Percentiles rank a stretch among this genome's conserved stretches.
These are phyloP conservation scores for Brevipalpus yothersi DNA, from an alignment of 1,140 invertebrate species.

Conservation along the genomic window DNA sequence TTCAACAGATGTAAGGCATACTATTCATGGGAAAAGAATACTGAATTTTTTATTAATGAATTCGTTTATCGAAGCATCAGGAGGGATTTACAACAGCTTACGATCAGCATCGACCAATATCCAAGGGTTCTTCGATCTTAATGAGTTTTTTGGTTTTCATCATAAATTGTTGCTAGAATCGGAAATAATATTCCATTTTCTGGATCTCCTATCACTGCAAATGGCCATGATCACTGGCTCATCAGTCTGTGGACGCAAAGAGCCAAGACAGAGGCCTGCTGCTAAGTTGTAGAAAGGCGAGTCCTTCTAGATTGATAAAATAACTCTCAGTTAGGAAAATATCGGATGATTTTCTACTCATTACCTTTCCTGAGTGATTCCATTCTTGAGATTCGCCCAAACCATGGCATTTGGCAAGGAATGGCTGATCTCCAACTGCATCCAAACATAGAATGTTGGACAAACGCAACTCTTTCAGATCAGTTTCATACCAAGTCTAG, in stretches of 20 bases:
- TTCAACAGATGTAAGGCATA: no score
- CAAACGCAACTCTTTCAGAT: conserved; percentile 55
- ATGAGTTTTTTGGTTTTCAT: no score
- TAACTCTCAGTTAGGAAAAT: neutral
- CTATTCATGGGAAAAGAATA: no score
- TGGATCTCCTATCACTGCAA: neutral
- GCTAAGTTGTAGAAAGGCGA: conserved; percentile 62
- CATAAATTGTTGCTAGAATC: neutral
- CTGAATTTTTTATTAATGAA: no score
- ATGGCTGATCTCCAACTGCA: conserved; percentile 32
- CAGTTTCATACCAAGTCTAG: conserved; percentile 66
- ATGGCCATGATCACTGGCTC: neutral
- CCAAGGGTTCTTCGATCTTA: no score
- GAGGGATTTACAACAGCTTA: no score
- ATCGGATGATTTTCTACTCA: no score
- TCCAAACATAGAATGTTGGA: conserved; percentile 62
- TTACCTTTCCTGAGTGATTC: conserved; percentile 42
- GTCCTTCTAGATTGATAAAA: conserved; percentile 25
- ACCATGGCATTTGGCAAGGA: conserved; percentile 58
- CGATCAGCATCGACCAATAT: no score
- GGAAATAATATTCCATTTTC: conserved; percentile 1
- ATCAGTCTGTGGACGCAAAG: neutral
- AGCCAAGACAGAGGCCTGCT: conserved; percentile 51
- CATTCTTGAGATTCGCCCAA: conserved; percentile 69
- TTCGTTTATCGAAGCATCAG: no score